These are phyloP conservation scores for Himalopsyche anomala DNA, from an alignment of 2,888 invertebrate species.

Conservation along the genomic window DNA sequence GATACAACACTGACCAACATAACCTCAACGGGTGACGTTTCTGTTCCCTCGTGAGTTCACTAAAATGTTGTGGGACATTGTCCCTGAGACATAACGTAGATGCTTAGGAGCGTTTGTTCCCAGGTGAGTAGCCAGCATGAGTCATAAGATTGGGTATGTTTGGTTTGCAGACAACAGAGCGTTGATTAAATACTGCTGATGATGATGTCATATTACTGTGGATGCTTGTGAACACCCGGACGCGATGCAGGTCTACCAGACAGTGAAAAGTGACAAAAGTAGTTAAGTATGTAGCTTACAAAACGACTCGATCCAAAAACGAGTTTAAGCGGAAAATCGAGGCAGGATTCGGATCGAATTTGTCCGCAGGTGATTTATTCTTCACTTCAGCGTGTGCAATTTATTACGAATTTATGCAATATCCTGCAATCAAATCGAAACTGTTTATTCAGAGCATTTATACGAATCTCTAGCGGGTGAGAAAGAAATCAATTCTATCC, in stretches of 20 bases:
- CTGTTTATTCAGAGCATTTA: constrained; percentile 1
- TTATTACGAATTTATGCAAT: constrained; percentile 22
- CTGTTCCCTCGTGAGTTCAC: too few relatives aligned
- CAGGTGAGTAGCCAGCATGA: too few relatives aligned
- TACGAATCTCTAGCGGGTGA: neutral
- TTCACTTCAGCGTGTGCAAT: neutral
- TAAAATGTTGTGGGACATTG: too few relatives aligned
- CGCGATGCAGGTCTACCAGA: neutral
- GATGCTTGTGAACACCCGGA: too few relatives aligned
- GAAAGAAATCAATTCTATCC: neutral
- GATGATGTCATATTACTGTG: too few relatives aligned
- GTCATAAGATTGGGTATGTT: too few relatives aligned
- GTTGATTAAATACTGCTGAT: too few relatives aligned
- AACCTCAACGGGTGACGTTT: too few relatives aligned
- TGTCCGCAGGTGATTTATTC: constrained; percentile 25
- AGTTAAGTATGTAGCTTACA: neutral
- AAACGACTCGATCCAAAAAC: constrained; percentile 17
- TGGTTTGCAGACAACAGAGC: too few relatives aligned
- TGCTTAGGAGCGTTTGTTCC: too few relatives aligned
- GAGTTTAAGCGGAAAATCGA: constrained; percentile 16
- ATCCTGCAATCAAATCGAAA: constrained; percentile 3
- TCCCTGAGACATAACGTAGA: too few relatives aligned
- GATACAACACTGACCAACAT: too few relatives aligned
- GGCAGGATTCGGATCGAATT: constrained; percentile 11
- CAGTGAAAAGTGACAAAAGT: constrained; percentile 14